Evolutionary conservation across 2,113 vertebrate species (phyloP).

Genomic region (Corynorhinus townsendii): DNA sequence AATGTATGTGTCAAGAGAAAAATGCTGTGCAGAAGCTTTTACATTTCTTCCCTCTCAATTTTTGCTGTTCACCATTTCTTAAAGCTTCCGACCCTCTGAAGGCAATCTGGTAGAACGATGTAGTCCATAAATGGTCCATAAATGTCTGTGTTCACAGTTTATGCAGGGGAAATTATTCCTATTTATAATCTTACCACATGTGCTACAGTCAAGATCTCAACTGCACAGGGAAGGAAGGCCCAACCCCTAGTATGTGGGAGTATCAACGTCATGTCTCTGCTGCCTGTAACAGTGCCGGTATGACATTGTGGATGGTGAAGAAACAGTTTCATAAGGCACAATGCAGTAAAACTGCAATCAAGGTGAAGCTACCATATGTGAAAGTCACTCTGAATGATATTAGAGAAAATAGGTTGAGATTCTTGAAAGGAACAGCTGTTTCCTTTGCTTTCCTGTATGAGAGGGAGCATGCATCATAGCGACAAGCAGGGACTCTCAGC

Average conservation of each 20-base stretch:
- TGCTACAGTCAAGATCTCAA: not conserved
- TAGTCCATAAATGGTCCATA: not conserved
- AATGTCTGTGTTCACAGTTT: not conserved
- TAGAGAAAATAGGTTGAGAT: not conserved
- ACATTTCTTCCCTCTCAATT: not conserved
- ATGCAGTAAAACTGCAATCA: not conserved
- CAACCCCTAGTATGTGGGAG: not conserved
- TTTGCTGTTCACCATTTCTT: not conserved
- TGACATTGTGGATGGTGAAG: not conserved
- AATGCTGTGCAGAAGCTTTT: not conserved
- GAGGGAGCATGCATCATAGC: not conserved
- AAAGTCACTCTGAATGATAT: not conserved
- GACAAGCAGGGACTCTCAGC: not conserved
- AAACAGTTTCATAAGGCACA: not conserved
- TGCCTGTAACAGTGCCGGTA: not conserved
- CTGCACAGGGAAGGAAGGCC: not conserved
- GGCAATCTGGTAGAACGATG: not conserved
- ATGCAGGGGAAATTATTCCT: not conserved
- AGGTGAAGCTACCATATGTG: not conserved
- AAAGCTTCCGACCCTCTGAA: not conserved
- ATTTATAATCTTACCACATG: not conserved
- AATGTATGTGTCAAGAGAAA: not conserved
- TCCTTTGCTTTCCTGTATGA: not conserved
- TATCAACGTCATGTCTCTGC: accelerated
- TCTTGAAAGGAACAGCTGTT: slow-evolving; percentile 13